Percentiles rank a stretch among this genome's conserved stretches.
These are phyloP conservation scores for Zoroaster sp. DNA, from an alignment of 53 echinoderm and acorn worm genomes.

Conservation along the genomic window DNA sequence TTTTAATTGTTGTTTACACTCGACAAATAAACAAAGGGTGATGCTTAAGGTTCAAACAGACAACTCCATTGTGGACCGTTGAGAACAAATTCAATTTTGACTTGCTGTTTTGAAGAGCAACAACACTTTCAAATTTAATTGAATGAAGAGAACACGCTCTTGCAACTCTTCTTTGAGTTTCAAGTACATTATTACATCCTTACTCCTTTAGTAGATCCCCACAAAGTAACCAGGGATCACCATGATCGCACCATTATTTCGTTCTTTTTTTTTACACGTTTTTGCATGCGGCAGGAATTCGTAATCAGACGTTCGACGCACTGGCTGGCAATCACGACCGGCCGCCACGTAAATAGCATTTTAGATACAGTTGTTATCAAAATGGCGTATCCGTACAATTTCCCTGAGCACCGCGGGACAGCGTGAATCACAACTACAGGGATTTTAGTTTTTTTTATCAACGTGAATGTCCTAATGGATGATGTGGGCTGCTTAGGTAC, in stretches of 20 bases:
- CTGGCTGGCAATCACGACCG: background rate
- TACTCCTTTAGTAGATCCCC: background rate
- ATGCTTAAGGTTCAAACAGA: too few species aligned
- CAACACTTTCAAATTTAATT: background rate
- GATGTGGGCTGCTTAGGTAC: background rate
- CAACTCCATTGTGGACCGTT: too few species aligned
- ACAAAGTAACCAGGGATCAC: background rate
- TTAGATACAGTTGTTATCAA: background rate
- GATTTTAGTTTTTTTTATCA: background rate
- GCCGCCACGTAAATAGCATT: background rate
- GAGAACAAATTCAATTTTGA: background rate
- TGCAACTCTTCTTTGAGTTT: background rate
- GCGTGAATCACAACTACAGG: background rate
- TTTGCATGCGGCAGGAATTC: slow-evolving; percentile 36
- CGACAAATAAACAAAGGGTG: too few species aligned
- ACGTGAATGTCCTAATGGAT: slow-evolving; percentile 6
- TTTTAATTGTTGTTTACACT: too few species aligned
- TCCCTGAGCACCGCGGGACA: too few species aligned
- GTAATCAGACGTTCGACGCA: slow-evolving; percentile 3
- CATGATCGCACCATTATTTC: background rate
- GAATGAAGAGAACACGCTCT: background rate
- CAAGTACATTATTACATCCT: background rate
- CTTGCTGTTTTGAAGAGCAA: background rate
- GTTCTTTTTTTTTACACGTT: background rate
- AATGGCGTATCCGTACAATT: background rate